Evolutionary conservation across 2,113 vertebrate genomes (phyloP).

Genomic region (Dicerorhinus sumatrensis): DNA sequence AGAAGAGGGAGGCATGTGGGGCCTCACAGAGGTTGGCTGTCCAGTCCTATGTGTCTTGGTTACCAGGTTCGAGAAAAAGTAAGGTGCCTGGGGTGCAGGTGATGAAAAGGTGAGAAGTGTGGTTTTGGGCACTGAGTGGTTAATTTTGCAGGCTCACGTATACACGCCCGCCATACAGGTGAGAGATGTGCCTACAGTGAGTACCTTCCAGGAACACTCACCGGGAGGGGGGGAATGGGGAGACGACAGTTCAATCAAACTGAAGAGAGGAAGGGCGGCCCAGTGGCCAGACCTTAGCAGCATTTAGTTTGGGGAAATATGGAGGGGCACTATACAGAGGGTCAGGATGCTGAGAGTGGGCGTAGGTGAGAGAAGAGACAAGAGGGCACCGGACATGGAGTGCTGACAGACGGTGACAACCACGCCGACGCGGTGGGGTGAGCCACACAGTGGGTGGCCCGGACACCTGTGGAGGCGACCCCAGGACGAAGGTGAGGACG

Average conservation of each 20-base stretch:
- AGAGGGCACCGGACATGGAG: background rate
- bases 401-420: constrained; percentile 44
- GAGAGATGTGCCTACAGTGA: background rate
- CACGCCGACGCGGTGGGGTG: background rate
- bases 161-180: background rate
- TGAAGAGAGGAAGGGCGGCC: background rate
- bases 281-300: background rate
- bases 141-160: constrained; percentile 44
- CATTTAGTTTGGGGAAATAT: background rate
- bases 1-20: background rate
- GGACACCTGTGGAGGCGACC: constrained; percentile 72
- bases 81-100: background rate
- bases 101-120: background rate
- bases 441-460: background rate
- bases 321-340: background rate
- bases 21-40: background rate
- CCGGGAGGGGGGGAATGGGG: background rate
- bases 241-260: background rate
- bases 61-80: background rate
- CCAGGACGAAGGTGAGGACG: background rate
- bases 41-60: background rate
- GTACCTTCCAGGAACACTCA: background rate
- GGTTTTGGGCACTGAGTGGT: background rate
- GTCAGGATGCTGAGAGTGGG: constrained; percentile 15
- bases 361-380: background rate